phyloP scores from a whole-genome alignment of 1,140 invertebrate species.

The Drosophila bocqueti region DNA sequence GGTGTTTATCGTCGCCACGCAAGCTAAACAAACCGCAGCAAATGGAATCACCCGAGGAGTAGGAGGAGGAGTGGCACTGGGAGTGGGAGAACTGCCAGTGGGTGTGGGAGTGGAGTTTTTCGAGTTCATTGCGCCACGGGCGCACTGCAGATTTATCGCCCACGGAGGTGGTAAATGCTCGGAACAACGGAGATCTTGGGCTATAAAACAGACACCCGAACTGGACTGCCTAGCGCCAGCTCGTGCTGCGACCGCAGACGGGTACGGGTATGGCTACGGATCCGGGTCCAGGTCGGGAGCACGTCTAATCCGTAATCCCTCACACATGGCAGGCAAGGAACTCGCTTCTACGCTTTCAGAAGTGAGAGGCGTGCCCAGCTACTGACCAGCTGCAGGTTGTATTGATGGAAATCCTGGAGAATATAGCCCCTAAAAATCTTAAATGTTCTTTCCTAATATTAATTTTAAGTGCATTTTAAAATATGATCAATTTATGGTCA shows the following conservation, averaged over 20 bases:
- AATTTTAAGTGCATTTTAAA: neutral
- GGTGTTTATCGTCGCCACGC: conserved; percentile 76
- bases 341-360: neutral
- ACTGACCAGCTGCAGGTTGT: conserved; percentile 6
- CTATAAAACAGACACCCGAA: conserved; percentile 78
- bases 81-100: conserved; percentile 3
- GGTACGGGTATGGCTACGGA: neutral
- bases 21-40: conserved; percentile 73
- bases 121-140: conserved; percentile 78
- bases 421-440: neutral
- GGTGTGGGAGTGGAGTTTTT: conserved; percentile 57
- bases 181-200: conserved; percentile 53
- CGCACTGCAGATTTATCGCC: conserved; percentile 83
- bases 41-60: conserved; percentile 2
- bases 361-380: neutral
- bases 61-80: conserved; percentile 8
- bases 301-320: conserved; percentile 52
- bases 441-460: neutral
- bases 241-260: conserved; percentile 64
- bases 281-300: neutral
- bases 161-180: conserved; percentile 76
- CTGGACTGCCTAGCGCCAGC: conserved; percentile 70
- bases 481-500: no score
- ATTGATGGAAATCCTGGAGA: neutral
- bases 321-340: conserved; percentile 43